Conservation (phyloP, 2,888 invertebrate species). For the Lasioglossum malachurum region DNA sequence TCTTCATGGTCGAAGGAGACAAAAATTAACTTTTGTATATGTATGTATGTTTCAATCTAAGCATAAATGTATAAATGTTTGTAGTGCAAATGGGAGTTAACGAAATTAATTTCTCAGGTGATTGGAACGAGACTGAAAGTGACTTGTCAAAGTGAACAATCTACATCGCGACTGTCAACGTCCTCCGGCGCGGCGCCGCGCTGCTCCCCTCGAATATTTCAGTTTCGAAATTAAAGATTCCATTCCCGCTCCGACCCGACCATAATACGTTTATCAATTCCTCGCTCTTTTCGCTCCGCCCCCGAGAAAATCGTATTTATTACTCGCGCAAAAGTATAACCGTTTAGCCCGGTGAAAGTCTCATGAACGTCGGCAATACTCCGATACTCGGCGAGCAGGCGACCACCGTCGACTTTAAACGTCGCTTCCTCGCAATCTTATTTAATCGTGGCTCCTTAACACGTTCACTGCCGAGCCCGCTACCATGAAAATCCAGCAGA, state of each 20-base stretch:
- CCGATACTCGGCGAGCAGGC: conserved; percentile 20
- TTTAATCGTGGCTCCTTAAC: conserved; percentile 7
- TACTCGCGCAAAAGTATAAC: conserved; percentile 64
- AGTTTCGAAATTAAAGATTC: conserved; percentile 73
- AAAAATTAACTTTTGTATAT: not conserved
- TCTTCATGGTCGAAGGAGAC: not conserved
- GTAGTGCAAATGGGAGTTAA: not conserved
- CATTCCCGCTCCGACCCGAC: conserved; percentile 64
- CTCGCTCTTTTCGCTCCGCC: conserved; percentile 57
- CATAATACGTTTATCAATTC: conserved; percentile 76
- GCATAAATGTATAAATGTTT: not conserved
- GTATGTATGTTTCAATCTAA: not conserved
- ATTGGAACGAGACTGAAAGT: conserved; percentile 14
- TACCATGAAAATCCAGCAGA: not conserved
- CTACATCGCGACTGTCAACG: conserved; percentile 37
- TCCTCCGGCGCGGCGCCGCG: conserved; percentile 26
- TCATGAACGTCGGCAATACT: conserved; percentile 49
- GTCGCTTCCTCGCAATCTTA: conserved; percentile 10
- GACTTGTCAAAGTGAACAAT: conserved; percentile 44
- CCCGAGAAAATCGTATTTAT: conserved; percentile 69
- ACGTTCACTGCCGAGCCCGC: conserved; percentile 7
- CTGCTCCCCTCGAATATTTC: conserved; percentile 51
- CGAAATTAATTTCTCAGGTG: conserved; percentile 17
- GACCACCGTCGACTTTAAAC: conserved; percentile 36
- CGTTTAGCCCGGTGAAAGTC: conserved; percentile 41